Conservation (phyloP, 2,888 invertebrate species). For the Drosophila seclusa region DNA sequence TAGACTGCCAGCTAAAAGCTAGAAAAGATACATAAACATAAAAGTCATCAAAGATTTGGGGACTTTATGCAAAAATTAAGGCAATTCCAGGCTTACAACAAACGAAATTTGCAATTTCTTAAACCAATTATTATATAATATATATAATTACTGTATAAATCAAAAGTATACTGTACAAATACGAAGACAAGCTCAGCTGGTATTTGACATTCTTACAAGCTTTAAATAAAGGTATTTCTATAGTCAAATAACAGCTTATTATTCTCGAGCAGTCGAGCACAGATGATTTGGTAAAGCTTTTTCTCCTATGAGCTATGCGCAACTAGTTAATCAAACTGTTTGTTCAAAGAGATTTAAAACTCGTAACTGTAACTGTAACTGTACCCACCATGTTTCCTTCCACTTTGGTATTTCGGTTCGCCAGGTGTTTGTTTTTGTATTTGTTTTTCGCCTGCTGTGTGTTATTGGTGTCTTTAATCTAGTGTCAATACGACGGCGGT, state of each 20-base stretch:
- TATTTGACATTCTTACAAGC: background rate
- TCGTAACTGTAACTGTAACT: slow-evolving; percentile 17
- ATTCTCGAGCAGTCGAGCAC: background rate
- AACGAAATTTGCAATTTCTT: background rate
- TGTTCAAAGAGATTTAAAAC: background rate
- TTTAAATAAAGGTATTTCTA: background rate
- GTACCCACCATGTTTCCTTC: slow-evolving; percentile 47
- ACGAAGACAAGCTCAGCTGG: background rate
- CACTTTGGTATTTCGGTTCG: slow-evolving; percentile 10
- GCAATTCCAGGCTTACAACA: background rate
- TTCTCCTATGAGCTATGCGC: background rate
- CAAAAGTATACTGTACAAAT: background rate
- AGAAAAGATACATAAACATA: background rate
- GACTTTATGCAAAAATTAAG: background rate
- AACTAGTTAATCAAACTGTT: background rate
- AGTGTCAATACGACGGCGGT: slow-evolving; percentile 27
- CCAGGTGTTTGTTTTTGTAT: slow-evolving; percentile 8
- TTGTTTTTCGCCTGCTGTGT: slow-evolving; percentile 9
- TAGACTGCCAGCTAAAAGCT: background rate
- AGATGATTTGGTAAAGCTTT: background rate
- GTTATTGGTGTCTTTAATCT: slow-evolving; percentile 15
- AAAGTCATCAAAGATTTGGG: background rate
- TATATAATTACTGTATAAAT: background rate
- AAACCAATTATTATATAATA: background rate
- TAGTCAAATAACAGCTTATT: background rate